Conservation (phyloP, 2,888 invertebrate species). For the Argynnis bischoffii region DNA sequence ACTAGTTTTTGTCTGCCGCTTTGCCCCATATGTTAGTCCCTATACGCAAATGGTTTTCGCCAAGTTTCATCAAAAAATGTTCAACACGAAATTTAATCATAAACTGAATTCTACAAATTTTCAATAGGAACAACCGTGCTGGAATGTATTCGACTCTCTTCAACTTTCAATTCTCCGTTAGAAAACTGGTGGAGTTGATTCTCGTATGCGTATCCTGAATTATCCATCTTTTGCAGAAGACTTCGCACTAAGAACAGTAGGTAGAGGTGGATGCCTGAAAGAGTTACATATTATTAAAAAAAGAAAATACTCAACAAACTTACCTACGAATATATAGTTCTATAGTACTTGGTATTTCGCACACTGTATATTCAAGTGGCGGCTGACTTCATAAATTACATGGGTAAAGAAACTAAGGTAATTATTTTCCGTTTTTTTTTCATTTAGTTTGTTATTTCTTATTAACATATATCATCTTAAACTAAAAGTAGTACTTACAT, state of each 20-base stretch:
- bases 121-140: slow-evolving; percentile 41
- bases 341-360: too few relatives aligned
- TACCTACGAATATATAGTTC: too few relatives aligned
- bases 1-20: too few relatives aligned
- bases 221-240: slow-evolving; percentile 59
- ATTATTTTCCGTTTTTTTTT: too few relatives aligned
- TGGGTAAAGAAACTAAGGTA: too few relatives aligned
- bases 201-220: slow-evolving; percentile 53
- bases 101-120: slow-evolving; percentile 23
- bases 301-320: too few relatives aligned
- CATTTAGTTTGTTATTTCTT: too few relatives aligned
- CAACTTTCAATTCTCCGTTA: slow-evolving; percentile 55
- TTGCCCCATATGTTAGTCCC: too few relatives aligned
- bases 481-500: neutral
- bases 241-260: slow-evolving; percentile 59
- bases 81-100: too few relatives aligned
- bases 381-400: too few relatives aligned
- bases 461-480: neutral
- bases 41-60: too few relatives aligned
- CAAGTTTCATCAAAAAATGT: neutral
- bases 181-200: slow-evolving; percentile 66
- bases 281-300: neutral
- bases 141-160: slow-evolving; percentile 47
- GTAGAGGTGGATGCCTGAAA: slow-evolving; percentile 61
- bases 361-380: too few relatives aligned